A percentile compares a stretch with the other conserved stretches of the same genome.
These are phyloP conservation scores for Limanda limanda DNA, from an alignment of 2,113 vertebrate genomes.

Conservation along the genomic window DNA sequence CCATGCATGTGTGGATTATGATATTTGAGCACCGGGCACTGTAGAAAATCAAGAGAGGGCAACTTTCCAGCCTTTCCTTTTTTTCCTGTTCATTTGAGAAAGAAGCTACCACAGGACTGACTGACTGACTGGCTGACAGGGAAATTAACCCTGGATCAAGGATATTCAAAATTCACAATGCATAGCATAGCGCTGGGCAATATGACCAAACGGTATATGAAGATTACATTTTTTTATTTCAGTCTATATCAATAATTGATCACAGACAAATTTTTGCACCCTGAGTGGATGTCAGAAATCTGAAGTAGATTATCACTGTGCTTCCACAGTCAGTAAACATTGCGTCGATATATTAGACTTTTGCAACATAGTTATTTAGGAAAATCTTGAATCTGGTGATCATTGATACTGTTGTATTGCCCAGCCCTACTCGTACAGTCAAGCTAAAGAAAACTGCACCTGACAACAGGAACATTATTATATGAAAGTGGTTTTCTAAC, in stretches of 20 bases:
- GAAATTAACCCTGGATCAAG: conserved; percentile 40
- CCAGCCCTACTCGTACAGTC: no score
- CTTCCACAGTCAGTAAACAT: no score
- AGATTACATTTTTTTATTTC: no score
- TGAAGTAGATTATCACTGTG: no score
- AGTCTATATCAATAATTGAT: no score
- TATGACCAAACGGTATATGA: no score
- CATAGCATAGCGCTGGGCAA: not conserved
- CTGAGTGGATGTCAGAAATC: no score
- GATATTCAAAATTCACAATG: conserved; percentile 39
- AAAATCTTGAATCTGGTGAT: no score
- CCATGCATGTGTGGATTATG: conserved; percentile 46
- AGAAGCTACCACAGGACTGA: conserved; percentile 37
- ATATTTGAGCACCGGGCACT: conserved; percentile 58
- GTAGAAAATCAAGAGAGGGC: conserved; percentile 46
- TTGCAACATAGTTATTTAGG: no score
- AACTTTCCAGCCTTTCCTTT: conserved; percentile 31
- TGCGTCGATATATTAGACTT: no score
- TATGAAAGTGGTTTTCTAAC: conserved; percentile 31
- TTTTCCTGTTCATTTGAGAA: conserved; percentile 52
- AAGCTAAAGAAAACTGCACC: not conserved
- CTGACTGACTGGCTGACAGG: conserved; percentile 47
- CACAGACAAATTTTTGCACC: no score
- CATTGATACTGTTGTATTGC: no score
- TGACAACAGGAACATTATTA: conserved; percentile 23